phyloP scores from a whole-genome alignment of 2,888 invertebrate genomes.

The Scaptomyza cyrtandrae region DNA sequence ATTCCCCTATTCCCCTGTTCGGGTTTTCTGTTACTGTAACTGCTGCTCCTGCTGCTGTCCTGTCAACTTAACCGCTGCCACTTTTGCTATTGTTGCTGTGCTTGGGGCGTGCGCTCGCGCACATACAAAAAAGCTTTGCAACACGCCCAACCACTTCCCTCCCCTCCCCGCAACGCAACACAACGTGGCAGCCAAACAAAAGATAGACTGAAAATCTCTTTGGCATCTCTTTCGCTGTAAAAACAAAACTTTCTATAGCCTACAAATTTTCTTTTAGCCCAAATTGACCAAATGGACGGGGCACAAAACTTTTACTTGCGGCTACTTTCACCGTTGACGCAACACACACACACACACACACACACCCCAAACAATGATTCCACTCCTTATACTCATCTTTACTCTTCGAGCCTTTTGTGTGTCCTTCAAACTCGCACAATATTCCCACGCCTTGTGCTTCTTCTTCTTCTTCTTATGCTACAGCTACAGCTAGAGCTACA shows the following conservation, averaged over 20 bases:
- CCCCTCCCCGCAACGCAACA: neutral
- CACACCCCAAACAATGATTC: too few species aligned
- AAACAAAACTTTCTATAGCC: constrained; percentile 75
- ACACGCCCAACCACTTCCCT: constrained; percentile 49
- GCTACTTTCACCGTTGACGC: constrained; percentile 62
- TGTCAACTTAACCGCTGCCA: constrained; percentile 76
- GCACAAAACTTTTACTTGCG: constrained; percentile 70
- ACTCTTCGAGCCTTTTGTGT: constrained; percentile 6
- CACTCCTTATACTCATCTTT: too few species aligned
- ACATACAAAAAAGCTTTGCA: constrained; percentile 51
- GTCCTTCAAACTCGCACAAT: constrained; percentile 29
- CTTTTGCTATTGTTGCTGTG: constrained; percentile 73
- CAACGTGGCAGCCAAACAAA: constrained; percentile 47
- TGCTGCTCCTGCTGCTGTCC: constrained; percentile 30
- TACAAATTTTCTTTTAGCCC: constrained; percentile 78
- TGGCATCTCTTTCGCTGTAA: constrained; percentile 10
- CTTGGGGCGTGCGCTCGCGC: constrained; percentile 26
- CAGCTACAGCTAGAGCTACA: too few species aligned
- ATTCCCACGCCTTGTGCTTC: constrained; percentile 44
- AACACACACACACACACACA: constrained; percentile 1
- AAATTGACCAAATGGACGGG: constrained; percentile 72
- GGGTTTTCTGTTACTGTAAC: neutral
- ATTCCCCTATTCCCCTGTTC: neutral
- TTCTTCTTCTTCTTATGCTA: too few species aligned
- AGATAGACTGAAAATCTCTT: constrained; percentile 53